Evolutionary conservation across 2,888 invertebrate species (phyloP).

Genomic region (Apamea epomidion): DNA sequence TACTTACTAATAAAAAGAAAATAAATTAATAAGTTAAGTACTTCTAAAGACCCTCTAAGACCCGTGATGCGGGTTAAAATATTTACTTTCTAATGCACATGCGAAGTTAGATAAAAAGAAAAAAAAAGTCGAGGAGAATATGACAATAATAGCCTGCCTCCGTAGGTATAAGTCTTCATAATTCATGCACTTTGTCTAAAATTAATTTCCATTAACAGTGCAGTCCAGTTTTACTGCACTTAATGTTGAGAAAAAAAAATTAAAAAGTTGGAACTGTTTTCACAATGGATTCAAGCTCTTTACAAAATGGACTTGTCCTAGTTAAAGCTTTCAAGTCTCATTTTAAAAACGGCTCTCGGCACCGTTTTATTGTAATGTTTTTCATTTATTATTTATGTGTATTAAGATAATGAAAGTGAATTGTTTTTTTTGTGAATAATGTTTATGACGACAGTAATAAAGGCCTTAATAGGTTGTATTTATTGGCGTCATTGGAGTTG

Average conservation of each 20-base stretch:
- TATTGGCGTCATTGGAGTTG: not conserved
- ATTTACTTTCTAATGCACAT: not conserved
- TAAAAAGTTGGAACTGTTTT: constrained; percentile 57
- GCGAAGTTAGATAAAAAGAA: not conserved
- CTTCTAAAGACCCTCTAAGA: not conserved
- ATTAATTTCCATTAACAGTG: constrained; percentile 52
- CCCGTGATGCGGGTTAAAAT: fast-evolving
- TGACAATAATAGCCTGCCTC: not conserved
- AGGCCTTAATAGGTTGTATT: not conserved
- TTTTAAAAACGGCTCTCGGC: constrained; percentile 70
- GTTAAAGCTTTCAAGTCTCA: constrained; percentile 69
- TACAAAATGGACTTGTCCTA: constrained; percentile 79
- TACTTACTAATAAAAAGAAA: no score
- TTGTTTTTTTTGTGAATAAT: constrained; percentile 11
- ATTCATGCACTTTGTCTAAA: constrained; percentile 51
- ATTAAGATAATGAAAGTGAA: constrained; percentile 34
- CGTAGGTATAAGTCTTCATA: not conserved
- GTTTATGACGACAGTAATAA: not conserved
- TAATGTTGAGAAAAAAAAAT: constrained; percentile 37
- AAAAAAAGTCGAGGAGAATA: not conserved
- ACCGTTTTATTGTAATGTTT: constrained; percentile 70
- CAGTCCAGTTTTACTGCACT: constrained; percentile 40
- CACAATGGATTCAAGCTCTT: constrained; percentile 74
- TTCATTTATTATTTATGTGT: constrained; percentile 39
- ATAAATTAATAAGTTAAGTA: not conserved